A percentile compares a stretch with the other conserved stretches of the same genome.
Evolutionary conservation across 37 sponge, comb jelly and placozoan genomes (phyloP).

Genomic region (Spongia lamella): DNA sequence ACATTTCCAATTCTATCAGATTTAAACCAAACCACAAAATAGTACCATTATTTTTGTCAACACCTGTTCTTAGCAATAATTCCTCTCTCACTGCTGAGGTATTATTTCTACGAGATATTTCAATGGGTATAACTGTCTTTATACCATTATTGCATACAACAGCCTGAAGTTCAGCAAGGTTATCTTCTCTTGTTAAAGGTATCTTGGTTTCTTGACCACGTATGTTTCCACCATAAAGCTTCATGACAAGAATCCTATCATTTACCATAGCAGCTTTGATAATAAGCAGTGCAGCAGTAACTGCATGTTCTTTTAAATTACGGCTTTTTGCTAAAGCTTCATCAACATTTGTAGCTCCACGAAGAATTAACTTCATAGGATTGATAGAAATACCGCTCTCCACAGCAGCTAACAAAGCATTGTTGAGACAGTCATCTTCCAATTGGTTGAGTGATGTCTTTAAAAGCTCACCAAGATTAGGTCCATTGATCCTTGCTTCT

Average conservation of each 20-base stretch:
- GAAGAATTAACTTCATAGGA: constrained; percentile 16
- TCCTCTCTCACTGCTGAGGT: constrained; percentile 19
- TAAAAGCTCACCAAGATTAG: not conserved
- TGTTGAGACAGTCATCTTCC: constrained; percentile 12
- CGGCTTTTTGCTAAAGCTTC: not conserved
- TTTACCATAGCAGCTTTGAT: constrained; percentile 7
- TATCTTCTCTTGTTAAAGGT: too few relatives aligned
- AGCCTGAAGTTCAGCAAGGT: too few relatives aligned
- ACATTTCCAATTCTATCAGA: constrained; percentile 17
- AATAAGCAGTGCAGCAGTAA: constrained; percentile 7
- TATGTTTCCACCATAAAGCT: constrained; percentile 19
- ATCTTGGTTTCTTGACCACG: too few relatives aligned
- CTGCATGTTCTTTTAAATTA: not conserved
- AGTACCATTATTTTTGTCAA: constrained; percentile 8
- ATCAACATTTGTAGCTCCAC: constrained; percentile 12
- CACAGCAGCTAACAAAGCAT: constrained; percentile 20
- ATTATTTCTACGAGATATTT: constrained; percentile 30
- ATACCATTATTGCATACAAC: too few relatives aligned
- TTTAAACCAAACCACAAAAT: constrained; percentile 49
- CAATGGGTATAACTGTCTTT: constrained; percentile 17
- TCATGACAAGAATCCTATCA: not conserved
- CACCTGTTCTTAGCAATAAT: constrained; percentile 48
- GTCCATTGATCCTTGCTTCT: not conserved
- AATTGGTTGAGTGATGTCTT: not conserved
- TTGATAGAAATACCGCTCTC: constrained; percentile 17